Percentiles rank a stretch among this genome's conserved stretches.
Conservation (phyloP, 2,888 invertebrate species). For the Cheilosia vulpina region DNA sequence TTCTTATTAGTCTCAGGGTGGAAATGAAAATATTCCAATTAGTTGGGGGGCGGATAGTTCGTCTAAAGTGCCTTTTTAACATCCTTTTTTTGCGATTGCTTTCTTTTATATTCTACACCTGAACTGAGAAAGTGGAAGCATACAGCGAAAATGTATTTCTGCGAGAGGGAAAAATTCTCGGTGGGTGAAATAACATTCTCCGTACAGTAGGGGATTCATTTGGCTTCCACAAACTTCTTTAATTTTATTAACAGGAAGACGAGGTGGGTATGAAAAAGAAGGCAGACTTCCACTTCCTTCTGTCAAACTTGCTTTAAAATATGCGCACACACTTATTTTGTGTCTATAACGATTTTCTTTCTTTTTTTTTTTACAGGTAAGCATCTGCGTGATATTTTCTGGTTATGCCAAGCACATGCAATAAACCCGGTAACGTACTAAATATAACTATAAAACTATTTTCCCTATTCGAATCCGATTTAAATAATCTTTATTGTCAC, state of each 20-base stretch:
- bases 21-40: slow-evolving; percentile 70
- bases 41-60: slow-evolving; percentile 59
- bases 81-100: slow-evolving; percentile 55
- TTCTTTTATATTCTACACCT: slow-evolving; percentile 24
- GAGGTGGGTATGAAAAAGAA: background rate
- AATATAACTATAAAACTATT: slow-evolving; percentile 10
- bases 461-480: slow-evolving; percentile 54
- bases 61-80: slow-evolving; percentile 63
- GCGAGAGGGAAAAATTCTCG: slow-evolving; percentile 6
- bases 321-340: too few relatives aligned
- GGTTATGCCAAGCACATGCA: background rate
- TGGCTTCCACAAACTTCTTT: background rate
- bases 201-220: background rate
- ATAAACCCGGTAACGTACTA: slow-evolving; percentile 29
- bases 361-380: slow-evolving; percentile 56
- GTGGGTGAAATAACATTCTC: background rate
- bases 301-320: too few relatives aligned
- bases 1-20: slow-evolving; percentile 28
- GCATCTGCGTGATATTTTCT: slow-evolving; percentile 14
- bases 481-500: slow-evolving; percentile 46
- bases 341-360: slow-evolving; percentile 4
- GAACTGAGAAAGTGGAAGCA: background rate
- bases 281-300: background rate
- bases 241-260: background rate
- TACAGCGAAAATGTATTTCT: background rate